These are phyloP conservation scores for Papilio dardanus DNA, from an alignment of 1,140 invertebrate genomes.

Conservation along the genomic window DNA sequence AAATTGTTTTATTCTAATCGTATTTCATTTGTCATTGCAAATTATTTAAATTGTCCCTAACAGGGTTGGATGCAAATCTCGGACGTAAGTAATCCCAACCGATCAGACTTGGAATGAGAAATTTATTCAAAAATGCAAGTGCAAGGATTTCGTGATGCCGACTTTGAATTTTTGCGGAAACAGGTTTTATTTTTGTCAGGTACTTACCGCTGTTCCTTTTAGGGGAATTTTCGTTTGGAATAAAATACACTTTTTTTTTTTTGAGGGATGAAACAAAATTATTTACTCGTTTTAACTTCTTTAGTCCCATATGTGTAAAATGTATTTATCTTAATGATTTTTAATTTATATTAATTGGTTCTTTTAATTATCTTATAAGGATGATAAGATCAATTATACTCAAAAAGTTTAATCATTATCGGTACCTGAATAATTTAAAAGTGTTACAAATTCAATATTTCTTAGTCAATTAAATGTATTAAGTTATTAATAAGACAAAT, in stretches of 20 bases:
- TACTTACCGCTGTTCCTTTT: neutral
- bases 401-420: neutral
- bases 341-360: neutral
- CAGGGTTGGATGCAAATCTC: slow-evolving; percentile 62
- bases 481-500: neutral
- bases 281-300: no score
- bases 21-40: slow-evolving; percentile 63
- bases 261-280: no score
- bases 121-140: slow-evolving; percentile 73
- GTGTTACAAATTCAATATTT: neutral
- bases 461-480: neutral
- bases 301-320: no score
- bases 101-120: slow-evolving; percentile 67
- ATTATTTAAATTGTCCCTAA: slow-evolving; percentile 71
- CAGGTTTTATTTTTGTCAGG: slow-evolving; percentile 21
- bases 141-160: slow-evolving; percentile 46
- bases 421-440: neutral
- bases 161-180: slow-evolving; percentile 47
- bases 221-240: neutral
- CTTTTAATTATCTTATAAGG: neutral
- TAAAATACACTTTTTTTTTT: no score
- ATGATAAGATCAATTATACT: neutral
- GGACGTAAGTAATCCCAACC: slow-evolving; percentile 57
- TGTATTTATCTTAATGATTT: no score
- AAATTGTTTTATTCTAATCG: slow-evolving; percentile 60